phyloP scores from a whole-genome alignment of 1,140 invertebrate genomes.

The Drosophila fuyamai region DNA sequence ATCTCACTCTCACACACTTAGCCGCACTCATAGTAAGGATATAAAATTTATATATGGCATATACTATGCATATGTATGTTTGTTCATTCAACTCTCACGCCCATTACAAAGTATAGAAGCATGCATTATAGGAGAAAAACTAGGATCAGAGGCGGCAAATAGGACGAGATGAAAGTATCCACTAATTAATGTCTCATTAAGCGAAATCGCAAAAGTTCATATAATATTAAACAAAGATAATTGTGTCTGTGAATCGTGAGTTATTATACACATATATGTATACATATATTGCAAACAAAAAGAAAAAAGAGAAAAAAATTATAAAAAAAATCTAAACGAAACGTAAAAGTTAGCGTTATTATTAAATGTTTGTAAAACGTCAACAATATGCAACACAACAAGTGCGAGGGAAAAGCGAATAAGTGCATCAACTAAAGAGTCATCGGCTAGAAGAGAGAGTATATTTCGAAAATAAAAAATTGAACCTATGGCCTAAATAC shows the following conservation, averaged over 20 bases:
- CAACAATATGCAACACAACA: conserved; percentile 37
- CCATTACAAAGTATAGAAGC: conserved; percentile 68
- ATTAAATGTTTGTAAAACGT: conserved; percentile 71
- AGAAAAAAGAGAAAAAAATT: conserved; percentile 22
- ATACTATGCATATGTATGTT: conserved; percentile 66
- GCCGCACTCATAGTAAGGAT: conserved; percentile 57
- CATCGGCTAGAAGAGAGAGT: conserved; percentile 22
- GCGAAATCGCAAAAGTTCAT: conserved; percentile 45
- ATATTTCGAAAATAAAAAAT: conserved; percentile 34
- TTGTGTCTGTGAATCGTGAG: conserved; percentile 79
- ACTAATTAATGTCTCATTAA: conserved; percentile 44
- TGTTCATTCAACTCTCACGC: conserved; percentile 66
- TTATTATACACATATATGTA: conserved; percentile 68
- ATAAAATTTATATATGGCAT: conserved; percentile 50
- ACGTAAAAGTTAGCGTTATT: conserved; percentile 64
- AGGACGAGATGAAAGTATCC: conserved; percentile 12
- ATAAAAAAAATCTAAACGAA: conserved; percentile 42
- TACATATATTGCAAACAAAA: conserved; percentile 43
- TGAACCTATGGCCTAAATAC: conserved; percentile 68
- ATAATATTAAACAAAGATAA: conserved; percentile 61
- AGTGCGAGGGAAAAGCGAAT: conserved; percentile 11
- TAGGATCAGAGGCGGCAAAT: conserved; percentile 28
- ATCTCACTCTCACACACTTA: conserved; percentile 42
- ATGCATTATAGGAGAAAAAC: conserved; percentile 66
- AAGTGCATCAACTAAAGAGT: conserved; percentile 49